These are phyloP conservation scores for Xiphorhynchus erythropygius DNA, from an alignment of 2,797 vertebrate genomes.

Conservation along the genomic window DNA sequence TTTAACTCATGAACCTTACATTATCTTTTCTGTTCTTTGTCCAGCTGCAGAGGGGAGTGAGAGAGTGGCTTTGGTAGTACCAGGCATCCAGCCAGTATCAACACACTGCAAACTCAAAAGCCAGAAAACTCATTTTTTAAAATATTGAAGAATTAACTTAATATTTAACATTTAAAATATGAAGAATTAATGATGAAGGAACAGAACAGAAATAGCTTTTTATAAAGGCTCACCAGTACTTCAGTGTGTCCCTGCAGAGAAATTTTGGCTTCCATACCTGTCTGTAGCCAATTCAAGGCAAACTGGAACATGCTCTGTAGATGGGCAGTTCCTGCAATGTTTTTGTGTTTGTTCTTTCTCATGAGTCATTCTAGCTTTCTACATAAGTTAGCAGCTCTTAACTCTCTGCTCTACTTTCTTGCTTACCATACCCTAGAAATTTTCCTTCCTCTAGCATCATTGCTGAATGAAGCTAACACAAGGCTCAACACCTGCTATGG, in stretches of 20 bases:
- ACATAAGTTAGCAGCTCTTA: not conserved
- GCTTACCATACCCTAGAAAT: not conserved
- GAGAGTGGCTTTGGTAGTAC: not conserved
- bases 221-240: not conserved
- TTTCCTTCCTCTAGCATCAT: not conserved
- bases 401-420: not conserved
- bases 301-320: not conserved
- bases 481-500: not conserved
- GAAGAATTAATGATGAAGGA: not conserved
- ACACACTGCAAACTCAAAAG: not conserved
- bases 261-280: not conserved
- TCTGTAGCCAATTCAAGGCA: not conserved
- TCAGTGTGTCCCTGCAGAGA: not conserved
- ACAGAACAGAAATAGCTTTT: not conserved
- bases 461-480: not conserved
- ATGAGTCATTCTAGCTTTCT: rapidly evolving
- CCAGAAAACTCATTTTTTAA: not conserved
- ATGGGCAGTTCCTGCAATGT: not conserved
- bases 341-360: not conserved
- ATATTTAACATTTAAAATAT: not conserved
- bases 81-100: not conserved
- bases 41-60: not conserved
- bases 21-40: not conserved
- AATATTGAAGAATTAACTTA: not conserved
- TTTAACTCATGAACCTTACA: not conserved